Evolutionary conservation across 2,888 invertebrate species (phyloP).

Genomic region (Boloria selene): DNA sequence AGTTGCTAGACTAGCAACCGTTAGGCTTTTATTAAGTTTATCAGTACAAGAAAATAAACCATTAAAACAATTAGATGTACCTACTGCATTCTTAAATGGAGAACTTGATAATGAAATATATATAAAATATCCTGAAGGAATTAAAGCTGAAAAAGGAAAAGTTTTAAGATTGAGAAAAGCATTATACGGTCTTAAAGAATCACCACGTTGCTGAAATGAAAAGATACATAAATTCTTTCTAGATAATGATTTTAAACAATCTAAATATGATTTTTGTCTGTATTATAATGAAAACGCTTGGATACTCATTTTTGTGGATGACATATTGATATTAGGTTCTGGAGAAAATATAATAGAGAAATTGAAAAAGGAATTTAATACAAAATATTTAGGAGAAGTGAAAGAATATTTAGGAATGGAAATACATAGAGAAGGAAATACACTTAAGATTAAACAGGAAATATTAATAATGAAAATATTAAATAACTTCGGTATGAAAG

Average conservation of each 20-base stretch:
- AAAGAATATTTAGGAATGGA: constrained; percentile 31
- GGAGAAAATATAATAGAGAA: constrained; percentile 19
- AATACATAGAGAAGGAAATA: constrained; percentile 5
- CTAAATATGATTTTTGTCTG: constrained; percentile 34
- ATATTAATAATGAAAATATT: constrained; percentile 1
- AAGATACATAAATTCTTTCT: constrained; percentile 29
- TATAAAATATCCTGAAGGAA: constrained; percentile 19
- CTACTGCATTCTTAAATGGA: no score
- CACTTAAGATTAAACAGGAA: background rate
- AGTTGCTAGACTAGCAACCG: constrained; percentile 22
- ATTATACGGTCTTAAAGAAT: constrained; percentile 35
- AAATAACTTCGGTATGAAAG: no score
- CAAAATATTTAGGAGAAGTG: constrained; percentile 31
- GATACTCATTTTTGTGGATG: constrained; percentile 28
- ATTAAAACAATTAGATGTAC: constrained; percentile 23
- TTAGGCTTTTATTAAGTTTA: constrained; percentile 11
- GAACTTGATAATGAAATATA: constrained; percentile 28
- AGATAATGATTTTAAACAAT: constrained; percentile 23
- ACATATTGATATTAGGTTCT: constrained; percentile 22
- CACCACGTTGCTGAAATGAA: constrained; percentile 36
- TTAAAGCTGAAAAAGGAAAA: constrained; percentile 18
- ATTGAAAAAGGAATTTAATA: constrained; percentile 29
- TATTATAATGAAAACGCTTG: constrained; percentile 19
- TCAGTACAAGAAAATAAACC: constrained; percentile 11
- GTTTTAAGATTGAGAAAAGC: constrained; percentile 33